Evolutionary conservation across 2,888 invertebrate genomes (phyloP), one percentile per base, ranked within the genome.

Genomic region (Himalopsyche tibetana): DNA sequence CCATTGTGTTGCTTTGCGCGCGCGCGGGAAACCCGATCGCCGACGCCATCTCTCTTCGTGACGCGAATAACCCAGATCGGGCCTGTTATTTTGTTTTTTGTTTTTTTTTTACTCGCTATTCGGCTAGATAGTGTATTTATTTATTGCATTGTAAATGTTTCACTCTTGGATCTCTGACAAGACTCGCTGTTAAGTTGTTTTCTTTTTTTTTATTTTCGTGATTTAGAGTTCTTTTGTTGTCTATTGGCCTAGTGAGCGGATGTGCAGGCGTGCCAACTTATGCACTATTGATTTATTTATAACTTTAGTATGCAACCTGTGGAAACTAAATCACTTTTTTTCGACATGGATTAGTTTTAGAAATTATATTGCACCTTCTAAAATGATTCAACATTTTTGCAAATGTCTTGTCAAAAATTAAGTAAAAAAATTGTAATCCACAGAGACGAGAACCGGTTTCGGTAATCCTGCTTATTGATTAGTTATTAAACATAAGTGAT

Each of bases 11-110:
- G 63, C 28, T 63, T 63, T 38, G 15, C 74, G 74, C 36, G 19
- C 74, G 74, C 74, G 74, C 74, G 74, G 74, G 74, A 74, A 74
- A 74, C 74, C 74, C 74, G 74, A 74, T 74, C 74, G 74, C 28
- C 19, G 36, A 74, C 74, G 74, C 74, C 74, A 74, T 74, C 74
- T 74, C 36, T 74, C 74, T 74, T 74, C 74, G 74, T 74, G 74
- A 74, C 38, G 38, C 74, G 36, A 74, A 74, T 74, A 74, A 74
- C 74, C 74, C 74, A 74, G 74, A 74, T 74, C 36, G 36, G 28
- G 36, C 36, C 36, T 36, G 74, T 12, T 36, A 15, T 74, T 74
- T 74, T 74, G n/a, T 74, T 74, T 74, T 74, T 51, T 45, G 5
- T n/a, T 42, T 42, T 8, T 51, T 51, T 51, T 51, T 51, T 15